Evolutionary conservation across 2,888 invertebrate species (phyloP).

Genomic region (Dione juno): DNA sequence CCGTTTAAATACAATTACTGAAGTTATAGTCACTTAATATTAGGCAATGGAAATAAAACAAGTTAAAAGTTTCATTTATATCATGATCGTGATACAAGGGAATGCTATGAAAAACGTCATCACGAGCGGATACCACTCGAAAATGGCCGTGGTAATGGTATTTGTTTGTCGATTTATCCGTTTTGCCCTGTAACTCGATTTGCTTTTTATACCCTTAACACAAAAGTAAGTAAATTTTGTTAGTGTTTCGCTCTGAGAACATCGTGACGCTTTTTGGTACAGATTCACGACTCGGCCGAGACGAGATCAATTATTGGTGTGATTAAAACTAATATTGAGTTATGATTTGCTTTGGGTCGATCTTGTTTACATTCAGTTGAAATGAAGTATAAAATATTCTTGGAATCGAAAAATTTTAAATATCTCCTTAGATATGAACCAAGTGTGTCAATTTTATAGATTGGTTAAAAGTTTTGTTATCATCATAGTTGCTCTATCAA

Average conservation of each 20-base stretch:
- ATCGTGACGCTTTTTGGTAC: constrained; percentile 63
- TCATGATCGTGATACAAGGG: constrained; percentile 39
- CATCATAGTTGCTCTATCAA: neutral
- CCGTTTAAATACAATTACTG: neutral
- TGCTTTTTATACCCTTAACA: constrained; percentile 74
- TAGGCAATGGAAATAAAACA: constrained; percentile 50
- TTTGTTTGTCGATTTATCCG: constrained; percentile 82
- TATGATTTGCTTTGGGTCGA: constrained; percentile 63
- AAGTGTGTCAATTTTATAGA: neutral
- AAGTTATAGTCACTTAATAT: constrained; percentile 10
- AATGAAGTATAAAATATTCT: constrained; percentile 35
- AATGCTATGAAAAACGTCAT: constrained; percentile 73
- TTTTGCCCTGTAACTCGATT: constrained; percentile 82
- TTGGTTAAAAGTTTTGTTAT: neutral
- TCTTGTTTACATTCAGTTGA: constrained; percentile 44
- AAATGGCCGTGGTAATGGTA: constrained; percentile 81
- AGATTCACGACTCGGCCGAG: constrained; percentile 65
- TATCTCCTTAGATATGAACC: neutral
- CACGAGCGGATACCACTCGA: constrained; percentile 77
- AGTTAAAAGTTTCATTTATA: constrained; percentile 14
- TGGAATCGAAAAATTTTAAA: neutral
- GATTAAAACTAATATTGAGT: constrained; percentile 81
- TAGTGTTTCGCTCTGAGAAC: constrained; percentile 63
- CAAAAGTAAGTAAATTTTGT: constrained; percentile 80
- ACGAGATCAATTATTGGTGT: constrained; percentile 72